Conservation (phyloP, 2,113 vertebrate species). For the Glaucidium brasilianum region DNA sequence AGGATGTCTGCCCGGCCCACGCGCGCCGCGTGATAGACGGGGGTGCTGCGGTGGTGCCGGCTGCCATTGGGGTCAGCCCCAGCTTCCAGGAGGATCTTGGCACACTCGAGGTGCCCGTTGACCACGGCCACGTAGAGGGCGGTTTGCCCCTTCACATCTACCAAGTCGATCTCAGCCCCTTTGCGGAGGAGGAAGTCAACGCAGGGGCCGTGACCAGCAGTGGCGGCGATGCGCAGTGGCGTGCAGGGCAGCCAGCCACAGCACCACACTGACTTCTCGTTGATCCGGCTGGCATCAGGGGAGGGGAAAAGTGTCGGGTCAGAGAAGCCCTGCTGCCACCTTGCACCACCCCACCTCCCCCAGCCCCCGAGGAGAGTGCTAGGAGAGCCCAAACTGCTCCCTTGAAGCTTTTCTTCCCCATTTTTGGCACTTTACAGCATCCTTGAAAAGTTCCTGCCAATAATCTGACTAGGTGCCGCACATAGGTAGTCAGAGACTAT, state of each 20-base stretch:
- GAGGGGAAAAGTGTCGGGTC: accelerated
- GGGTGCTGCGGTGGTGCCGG: constrained; percentile 91
- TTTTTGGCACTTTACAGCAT: neutral
- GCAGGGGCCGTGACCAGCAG: constrained; percentile 85
- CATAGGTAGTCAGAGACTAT: accelerated
- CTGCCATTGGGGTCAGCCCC: constrained; percentile 92
- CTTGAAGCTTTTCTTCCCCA: neutral
- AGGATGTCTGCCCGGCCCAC: constrained; percentile 89
- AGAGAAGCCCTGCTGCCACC: neutral
- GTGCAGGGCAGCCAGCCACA: constrained; percentile 93
- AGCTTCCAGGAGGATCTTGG: constrained; percentile 86
- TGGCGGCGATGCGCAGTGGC: constrained; percentile 87
- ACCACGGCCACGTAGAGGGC: constrained; percentile 91
- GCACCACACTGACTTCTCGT: constrained; percentile 94
- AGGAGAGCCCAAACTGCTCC: neutral
- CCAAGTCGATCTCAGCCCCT: constrained; percentile 90
- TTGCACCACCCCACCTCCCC: neutral
- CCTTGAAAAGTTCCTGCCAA: neutral
- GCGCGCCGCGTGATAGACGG: constrained; percentile 85
- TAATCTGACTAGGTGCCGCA: neutral
- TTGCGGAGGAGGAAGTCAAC: constrained; percentile 86
- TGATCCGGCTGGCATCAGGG: constrained; percentile 78
- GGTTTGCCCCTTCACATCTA: constrained; percentile 93
- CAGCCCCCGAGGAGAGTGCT: neutral
- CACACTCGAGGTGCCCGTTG: constrained; percentile 90